Conservation (phyloP, 2,797 vertebrate species). For the Antennarius maculatus region DNA sequence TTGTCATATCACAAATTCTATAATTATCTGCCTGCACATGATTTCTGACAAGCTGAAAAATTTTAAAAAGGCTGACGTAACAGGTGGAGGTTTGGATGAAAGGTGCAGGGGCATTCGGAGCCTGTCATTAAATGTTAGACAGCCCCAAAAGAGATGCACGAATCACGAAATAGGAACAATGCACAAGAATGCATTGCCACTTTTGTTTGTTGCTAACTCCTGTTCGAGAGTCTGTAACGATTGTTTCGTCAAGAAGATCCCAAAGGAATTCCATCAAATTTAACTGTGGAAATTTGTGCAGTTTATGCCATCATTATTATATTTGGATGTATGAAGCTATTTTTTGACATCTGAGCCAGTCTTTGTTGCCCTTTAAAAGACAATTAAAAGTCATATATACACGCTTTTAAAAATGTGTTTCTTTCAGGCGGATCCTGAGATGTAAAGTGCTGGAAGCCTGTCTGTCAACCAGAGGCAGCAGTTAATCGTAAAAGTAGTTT, state of each 20-base stretch:
- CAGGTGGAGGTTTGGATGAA: constrained; percentile 1
- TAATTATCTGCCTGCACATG: neutral
- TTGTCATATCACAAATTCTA: neutral
- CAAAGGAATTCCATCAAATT: neutral
- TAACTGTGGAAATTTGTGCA: neutral
- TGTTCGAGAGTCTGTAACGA: constrained; percentile 11
- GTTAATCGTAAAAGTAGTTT: neutral
- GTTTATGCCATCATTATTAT: constrained; percentile 14
- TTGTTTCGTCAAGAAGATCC: constrained; percentile 2
- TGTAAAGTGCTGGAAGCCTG: neutral
- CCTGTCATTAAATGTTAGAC: constrained; percentile 33
- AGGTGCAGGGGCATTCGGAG: neutral
- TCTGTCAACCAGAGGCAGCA: neutral
- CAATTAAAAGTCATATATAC: too few species aligned
- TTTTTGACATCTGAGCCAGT: too few species aligned
- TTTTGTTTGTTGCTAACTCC: constrained; percentile 33
- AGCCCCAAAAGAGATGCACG: constrained; percentile 33
- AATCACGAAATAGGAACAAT: constrained; percentile 47
- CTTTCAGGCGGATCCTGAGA: neutral
- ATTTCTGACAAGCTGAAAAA: neutral
- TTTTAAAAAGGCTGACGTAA: neutral
- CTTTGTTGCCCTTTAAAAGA: too few species aligned
- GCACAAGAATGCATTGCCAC: constrained; percentile 22
- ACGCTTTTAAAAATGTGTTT: neutral
- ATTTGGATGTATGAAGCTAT: too few species aligned